Conservation (phyloP, 1,140 invertebrate species). For the Lineus longissimus region DNA sequence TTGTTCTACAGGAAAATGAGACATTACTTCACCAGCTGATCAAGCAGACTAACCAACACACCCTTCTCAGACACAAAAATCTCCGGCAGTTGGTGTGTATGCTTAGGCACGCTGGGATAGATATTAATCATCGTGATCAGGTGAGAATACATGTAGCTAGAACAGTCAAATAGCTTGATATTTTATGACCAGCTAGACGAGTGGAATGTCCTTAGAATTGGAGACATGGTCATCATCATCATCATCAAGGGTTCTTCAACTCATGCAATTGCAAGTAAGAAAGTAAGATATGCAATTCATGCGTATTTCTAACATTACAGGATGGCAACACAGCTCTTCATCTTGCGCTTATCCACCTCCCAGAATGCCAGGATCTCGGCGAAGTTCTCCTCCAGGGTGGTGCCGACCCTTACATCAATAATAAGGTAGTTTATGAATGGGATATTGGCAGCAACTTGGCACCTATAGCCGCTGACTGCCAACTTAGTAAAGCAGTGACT, state of each 20-base stretch:
- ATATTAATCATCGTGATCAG: slow-evolving; percentile 25
- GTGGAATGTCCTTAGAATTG: no score
- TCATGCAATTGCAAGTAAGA: no score
- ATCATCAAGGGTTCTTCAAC: no score
- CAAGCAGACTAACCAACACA: no score
- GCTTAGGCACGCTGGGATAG: slow-evolving; percentile 26
- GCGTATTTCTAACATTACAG: slow-evolving; percentile 16
- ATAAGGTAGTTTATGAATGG: slow-evolving; percentile 24
- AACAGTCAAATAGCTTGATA: no score
- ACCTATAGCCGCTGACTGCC: background rate
- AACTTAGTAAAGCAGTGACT: background rate
- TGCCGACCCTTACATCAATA: slow-evolving; percentile 27
- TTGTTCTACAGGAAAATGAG: no score
- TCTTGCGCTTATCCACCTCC: slow-evolving; percentile 17
- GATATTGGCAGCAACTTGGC: background rate
- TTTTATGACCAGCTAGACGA: no score
- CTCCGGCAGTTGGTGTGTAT: slow-evolving; percentile 23
- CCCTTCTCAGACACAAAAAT: no score
- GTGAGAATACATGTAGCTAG: no score
- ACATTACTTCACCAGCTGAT: no score
- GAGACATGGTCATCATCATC: no score
- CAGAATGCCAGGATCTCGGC: slow-evolving; percentile 24
- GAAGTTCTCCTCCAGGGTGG: slow-evolving; percentile 36
- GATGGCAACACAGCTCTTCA: slow-evolving; percentile 26
- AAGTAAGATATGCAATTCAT: background rate